phyloP scores from a whole-genome alignment of 1,140 invertebrate genomes.

The Drosophila pectinifera region DNA sequence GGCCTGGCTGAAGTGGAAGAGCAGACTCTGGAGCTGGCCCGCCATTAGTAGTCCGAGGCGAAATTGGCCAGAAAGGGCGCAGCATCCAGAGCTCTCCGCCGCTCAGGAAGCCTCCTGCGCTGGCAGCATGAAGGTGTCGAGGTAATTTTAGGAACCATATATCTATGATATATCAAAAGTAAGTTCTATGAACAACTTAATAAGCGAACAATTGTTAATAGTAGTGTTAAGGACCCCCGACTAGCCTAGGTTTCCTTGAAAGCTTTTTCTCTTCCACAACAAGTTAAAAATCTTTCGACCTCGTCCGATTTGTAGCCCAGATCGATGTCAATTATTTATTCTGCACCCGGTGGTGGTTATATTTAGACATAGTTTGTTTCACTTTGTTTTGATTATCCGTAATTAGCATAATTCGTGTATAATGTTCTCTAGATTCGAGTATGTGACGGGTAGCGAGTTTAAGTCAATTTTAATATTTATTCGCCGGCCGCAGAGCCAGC shows the following conservation, averaged over 20 bases:
- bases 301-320: background rate
- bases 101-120: conserved; percentile 16
- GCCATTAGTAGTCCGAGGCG: conserved; percentile 62
- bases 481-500: background rate
- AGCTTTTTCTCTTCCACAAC: conserved; percentile 71
- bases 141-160: conserved; percentile 95
- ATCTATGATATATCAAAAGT: conserved; percentile 97
- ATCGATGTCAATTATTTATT: conserved; percentile 46
- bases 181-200: conserved; percentile 95
- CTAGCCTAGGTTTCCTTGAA: conserved; percentile 62
- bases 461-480: conserved; percentile 59
- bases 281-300: conserved; percentile 78
- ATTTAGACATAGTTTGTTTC: conserved; percentile 42
- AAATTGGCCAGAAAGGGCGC: conserved; percentile 44
- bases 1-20: conserved; percentile 8
- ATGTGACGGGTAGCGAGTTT: conserved; percentile 57
- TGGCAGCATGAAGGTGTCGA: conserved; percentile 86
- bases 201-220: conserved; percentile 69
- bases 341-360: conserved; percentile 38
- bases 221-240: conserved; percentile 35
- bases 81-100: background rate
- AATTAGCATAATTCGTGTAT: conserved; percentile 49
- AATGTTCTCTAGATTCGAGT: conserved; percentile 38
- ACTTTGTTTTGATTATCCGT: conserved; percentile 40
- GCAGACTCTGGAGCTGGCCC: conserved; percentile 6